A percentile compares a stretch with the other conserved stretches of the same genome.
Conservation (phyloP, 2,797 vertebrate species). For the Spatula versicolor region DNA sequence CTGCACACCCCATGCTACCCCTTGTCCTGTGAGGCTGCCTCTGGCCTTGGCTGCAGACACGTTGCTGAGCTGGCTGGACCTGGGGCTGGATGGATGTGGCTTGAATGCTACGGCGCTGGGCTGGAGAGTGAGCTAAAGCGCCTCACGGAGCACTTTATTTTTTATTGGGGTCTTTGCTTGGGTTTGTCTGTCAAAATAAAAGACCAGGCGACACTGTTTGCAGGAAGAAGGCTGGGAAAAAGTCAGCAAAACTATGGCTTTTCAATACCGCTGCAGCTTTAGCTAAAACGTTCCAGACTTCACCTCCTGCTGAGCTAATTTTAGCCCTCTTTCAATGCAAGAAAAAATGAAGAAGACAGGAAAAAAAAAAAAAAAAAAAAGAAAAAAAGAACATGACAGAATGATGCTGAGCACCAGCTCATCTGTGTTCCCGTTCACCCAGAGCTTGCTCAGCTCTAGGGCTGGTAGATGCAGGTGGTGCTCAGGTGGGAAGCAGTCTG, state of each 20-base stretch:
- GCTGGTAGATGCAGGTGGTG: neutral
- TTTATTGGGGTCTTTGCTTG: neutral
- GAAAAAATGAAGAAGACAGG: too few species aligned
- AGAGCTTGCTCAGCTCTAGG: neutral
- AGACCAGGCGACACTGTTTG: rapidly evolving
- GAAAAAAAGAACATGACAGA: neutral
- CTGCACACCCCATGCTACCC: rapidly evolving
- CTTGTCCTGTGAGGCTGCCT: rapidly evolving
- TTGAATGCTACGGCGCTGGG: neutral
- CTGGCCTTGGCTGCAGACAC: neutral
- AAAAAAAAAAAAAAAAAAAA: neutral
- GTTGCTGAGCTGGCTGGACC: neutral
- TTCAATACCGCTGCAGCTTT: neutral
- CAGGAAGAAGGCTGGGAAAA: neutral
- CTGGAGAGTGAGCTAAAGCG: neutral
- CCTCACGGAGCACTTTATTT: neutral
- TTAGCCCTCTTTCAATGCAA: neutral
- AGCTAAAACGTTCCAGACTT: constrained; percentile 18
- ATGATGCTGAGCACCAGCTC: neutral
- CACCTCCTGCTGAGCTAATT: constrained; percentile 33
- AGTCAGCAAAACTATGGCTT: neutral
- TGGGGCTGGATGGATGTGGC: neutral
- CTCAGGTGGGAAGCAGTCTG: neutral
- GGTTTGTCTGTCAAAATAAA: neutral
- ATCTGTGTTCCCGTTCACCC: neutral